Evolutionary conservation across 1,140 invertebrate genomes (phyloP).

Genomic region (Drosophila ambigua): DNA sequence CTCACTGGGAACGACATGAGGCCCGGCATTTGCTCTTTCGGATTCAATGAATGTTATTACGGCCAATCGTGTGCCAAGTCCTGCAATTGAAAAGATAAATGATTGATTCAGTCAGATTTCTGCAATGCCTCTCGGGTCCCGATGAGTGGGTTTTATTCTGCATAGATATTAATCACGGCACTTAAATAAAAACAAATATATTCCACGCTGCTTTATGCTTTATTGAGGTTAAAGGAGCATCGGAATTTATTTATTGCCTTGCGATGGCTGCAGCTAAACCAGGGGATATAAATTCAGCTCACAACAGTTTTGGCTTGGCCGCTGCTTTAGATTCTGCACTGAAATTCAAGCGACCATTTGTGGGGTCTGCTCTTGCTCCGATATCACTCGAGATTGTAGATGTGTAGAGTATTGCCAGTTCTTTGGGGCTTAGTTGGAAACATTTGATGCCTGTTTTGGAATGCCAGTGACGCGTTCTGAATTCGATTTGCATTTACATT

Average conservation of each 20-base stretch:
- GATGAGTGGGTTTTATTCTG: no score
- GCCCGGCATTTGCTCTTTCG: slow-evolving; percentile 33
- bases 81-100: slow-evolving; percentile 72
- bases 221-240: no score
- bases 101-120: slow-evolving; percentile 58
- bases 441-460: slow-evolving; percentile 26
- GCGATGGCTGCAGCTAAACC: no score
- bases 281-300: no score
- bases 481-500: slow-evolving; percentile 61
- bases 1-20: slow-evolving; percentile 37
- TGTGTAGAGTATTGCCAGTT: slow-evolving; percentile 11
- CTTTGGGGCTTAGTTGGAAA: not conserved
- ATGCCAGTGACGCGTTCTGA: slow-evolving; percentile 52
- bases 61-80: slow-evolving; percentile 52
- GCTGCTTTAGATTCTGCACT: no score
- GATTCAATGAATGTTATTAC: slow-evolving; percentile 44
- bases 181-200: no score
- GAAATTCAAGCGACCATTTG: no score
- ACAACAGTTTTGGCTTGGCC: no score
- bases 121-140: not conserved
- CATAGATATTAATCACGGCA: no score
- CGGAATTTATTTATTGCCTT: no score
- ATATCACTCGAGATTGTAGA: not conserved
- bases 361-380: no score
- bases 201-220: no score